Evolutionary conservation across 2,888 invertebrate species (phyloP).

Genomic region (Plebejus anna): DNA sequence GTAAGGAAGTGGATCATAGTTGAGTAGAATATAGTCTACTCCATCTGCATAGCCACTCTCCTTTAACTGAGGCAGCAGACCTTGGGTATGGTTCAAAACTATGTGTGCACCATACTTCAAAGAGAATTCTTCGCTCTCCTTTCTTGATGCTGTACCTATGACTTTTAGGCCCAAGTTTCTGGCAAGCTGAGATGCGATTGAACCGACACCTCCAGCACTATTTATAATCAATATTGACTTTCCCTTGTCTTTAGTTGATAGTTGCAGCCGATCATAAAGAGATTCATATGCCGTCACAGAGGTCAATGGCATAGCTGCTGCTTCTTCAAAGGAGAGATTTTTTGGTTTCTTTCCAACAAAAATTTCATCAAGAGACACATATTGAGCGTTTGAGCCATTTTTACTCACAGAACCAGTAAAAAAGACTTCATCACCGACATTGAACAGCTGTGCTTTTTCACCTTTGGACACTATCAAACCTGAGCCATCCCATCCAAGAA

Average conservation of each 20-base stretch:
- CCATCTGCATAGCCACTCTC: constrained; percentile 54
- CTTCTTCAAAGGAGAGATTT: constrained; percentile 61
- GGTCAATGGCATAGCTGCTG: constrained; percentile 67
- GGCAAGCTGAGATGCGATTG: constrained; percentile 62
- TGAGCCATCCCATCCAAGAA: constrained; percentile 68
- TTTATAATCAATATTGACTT: constrained; percentile 64
- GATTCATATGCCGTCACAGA: constrained; percentile 63
- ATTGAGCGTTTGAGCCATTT: constrained; percentile 66
- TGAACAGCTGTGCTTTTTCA: constrained; percentile 47
- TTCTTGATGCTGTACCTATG: constrained; percentile 65
- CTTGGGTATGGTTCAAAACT: constrained; percentile 59
- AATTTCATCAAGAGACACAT: constrained; percentile 58
- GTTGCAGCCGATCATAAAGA: constrained; percentile 55
- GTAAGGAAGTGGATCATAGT: constrained; percentile 67
- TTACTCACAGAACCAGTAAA: constrained; percentile 59
- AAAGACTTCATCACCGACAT: constrained; percentile 65
- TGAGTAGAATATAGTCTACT: constrained; percentile 64
- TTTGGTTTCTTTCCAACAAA: constrained; percentile 60
- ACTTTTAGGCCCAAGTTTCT: constrained; percentile 61
- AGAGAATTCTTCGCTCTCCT: constrained; percentile 56
- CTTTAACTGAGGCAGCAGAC: constrained; percentile 57
- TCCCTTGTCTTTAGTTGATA: constrained; percentile 63
- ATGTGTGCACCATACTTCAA: constrained; percentile 54
- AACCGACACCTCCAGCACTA: constrained; percentile 69
- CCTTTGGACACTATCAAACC: constrained; percentile 62